Evolutionary conservation across 2,113 vertebrate genomes (phyloP), one percentile per base, ranked within the genome.

Genomic region (Mormoops blainvillei): DNA sequence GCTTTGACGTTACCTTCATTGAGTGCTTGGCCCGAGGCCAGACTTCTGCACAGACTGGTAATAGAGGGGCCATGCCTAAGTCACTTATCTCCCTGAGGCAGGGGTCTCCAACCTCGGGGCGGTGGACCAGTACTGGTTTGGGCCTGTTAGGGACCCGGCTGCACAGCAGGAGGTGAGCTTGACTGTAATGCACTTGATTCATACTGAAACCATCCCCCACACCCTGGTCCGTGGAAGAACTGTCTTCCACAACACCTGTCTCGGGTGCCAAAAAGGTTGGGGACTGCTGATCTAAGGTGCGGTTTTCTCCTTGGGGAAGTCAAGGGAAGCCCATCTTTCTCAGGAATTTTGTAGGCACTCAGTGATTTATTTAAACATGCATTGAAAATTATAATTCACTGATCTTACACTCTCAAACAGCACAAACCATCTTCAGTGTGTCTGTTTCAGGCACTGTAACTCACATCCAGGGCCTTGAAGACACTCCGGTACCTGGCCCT

Each of bases 341-440:
- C 31, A 78, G 86, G 58, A 86, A 45, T 45, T 74, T 54, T 8
- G 3, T 41, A 20, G 58, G 24, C 31, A 38, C 63, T 45, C n/a
- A 70, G 19, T 80, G 22, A 67, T 84, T 92, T 93, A 63, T 80
- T 50, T 41, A 13, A 71, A 68, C 61, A 50, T 38, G 38, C 20
- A 38, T 54, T 63, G 45, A 54, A 94, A 81, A 63, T 50, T 38
- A 52, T 33, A n/a, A 33, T 24, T 7, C n/a, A 20, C 13, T 0
- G 52, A 78, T 45, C 8, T n/a, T 65, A 15, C 8, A 10, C 54
- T 73, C 31, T 89, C 24, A 45, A 48, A 41, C 24, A 58, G 5
- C 38, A 11, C 28, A 18, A 41, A 15, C 12, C 12, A 4, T 5
- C 24, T 14, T 52, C 8, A 2, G 0, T 18, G 4, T 61, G 26